Percentiles rank a stretch among this genome's conserved stretches.
These are phyloP conservation scores for Dynastes grantii DNA, from an alignment of 2,888 invertebrate species.

Conservation along the genomic window DNA sequence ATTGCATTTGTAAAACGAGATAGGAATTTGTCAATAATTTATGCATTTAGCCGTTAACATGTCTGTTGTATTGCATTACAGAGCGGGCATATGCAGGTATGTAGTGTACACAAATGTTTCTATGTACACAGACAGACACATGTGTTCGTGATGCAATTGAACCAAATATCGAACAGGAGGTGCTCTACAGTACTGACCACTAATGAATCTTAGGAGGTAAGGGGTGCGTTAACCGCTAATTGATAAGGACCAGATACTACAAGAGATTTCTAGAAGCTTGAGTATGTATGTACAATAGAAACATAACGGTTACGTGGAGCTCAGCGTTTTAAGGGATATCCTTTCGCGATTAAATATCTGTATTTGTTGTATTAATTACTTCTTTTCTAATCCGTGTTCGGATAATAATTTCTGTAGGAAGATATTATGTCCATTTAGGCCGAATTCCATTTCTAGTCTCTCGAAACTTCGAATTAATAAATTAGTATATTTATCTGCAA, in stretches of 20 bases:
- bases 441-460: no score
- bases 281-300: neutral
- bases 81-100: neutral
- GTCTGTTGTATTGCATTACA: neutral
- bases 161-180: slow-evolving; percentile 18
- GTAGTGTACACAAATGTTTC: slow-evolving; percentile 1
- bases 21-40: slow-evolving; percentile 50
- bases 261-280: slow-evolving; percentile 27
- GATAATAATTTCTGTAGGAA: no score
- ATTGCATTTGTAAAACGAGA: slow-evolving; percentile 35
- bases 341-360: no score
- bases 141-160: slow-evolving; percentile 6
- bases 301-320: no score
- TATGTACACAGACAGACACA: neutral
- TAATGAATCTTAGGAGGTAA: slow-evolving; percentile 54
- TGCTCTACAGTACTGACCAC: slow-evolving; percentile 52
- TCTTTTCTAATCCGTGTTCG: no score
- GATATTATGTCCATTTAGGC: no score
- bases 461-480: no score
- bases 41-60: slow-evolving; percentile 51
- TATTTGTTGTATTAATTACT: no score
- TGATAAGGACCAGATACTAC: slow-evolving; percentile 52
- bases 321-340: no score
- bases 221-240: slow-evolving; percentile 56
- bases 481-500: no score